Base-by-base conservation (phyloP, 2,888 invertebrate genomes). In the Polia nebulosa region DNA sequence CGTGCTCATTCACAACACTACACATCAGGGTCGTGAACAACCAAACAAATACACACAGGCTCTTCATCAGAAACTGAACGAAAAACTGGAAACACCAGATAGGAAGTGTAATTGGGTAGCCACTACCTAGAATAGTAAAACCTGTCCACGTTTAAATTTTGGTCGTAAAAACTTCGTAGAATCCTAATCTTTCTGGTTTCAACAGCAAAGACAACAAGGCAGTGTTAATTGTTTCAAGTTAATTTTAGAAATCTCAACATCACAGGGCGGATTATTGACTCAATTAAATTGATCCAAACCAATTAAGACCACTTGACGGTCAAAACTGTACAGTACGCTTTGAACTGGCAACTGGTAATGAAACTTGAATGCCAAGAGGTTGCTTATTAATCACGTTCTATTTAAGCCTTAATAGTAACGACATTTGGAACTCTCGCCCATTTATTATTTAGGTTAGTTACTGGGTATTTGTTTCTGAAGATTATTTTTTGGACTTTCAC, bases 1-100 rank as follows among this genome's bases (percentile, higher is more conserved):
- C 32, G 59, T 32, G 45, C 57, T 61, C 56, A 64, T 80, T 72
- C 56, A 57, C 61, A 63, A 68, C 59, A 36, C 57, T 45, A 63
- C 76, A 59, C 67, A 68, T 81, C 77, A 79, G 58, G 36, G 52
- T 61, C 58, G 60, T 20, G 62, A 72, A 65, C 63, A 74, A 83
- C 45, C 36, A 56, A 68, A 64, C 51, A 58, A 68, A 63, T 62
- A 67, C 59, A 59, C 36, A 49, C n/a, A 20, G 17, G 29, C 15
- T 34, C 39, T 7, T 11, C 27, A 36, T 49, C 17, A 45, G n/a
- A 52, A 44, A 25, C 32, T 36, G 27, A 65, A 45, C 58, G 25
- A 39, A 56, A 60, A 78, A 75, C 67, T 76, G 55, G 61, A 47
- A 60, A 36, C n/a, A 11, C 17, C n/a, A 52, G 53, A 47, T 51